Conservation (phyloP, 2,113 vertebrate genomes). For the Poicephalus gulielmi region DNA sequence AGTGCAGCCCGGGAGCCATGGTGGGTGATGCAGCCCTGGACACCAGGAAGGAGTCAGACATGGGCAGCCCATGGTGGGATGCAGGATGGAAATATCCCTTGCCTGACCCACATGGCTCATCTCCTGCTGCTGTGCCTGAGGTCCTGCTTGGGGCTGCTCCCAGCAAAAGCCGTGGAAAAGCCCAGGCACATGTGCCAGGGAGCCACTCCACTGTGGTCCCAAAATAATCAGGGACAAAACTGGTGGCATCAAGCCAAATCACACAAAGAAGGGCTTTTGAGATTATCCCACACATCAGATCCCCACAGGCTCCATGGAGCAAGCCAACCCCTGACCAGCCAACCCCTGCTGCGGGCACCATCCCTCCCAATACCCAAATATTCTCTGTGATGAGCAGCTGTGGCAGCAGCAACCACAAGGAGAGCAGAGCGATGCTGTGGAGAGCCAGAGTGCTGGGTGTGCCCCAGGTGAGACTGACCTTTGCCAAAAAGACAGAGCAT, state of each 20-base stretch:
- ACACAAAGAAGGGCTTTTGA: background rate
- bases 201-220: fast-evolving
- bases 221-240: conserved; percentile 12
- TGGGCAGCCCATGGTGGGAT: background rate
- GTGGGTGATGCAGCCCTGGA: fast-evolving
- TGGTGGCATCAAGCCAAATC: background rate
- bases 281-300: background rate
- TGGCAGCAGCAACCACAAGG: fast-evolving
- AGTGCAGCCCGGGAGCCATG: background rate
- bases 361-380: background rate
- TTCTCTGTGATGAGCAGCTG: fast-evolving
- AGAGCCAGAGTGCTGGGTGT: fast-evolving
- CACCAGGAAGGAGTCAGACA: fast-evolving
- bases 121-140: fast-evolving
- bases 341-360: background rate
- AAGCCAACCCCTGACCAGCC: background rate
- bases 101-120: background rate
- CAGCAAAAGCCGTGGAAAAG: fast-evolving
- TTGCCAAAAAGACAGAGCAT: background rate
- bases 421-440: fast-evolving
- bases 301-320: background rate
- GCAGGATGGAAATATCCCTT: background rate
- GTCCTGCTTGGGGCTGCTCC: background rate
- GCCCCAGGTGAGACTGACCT: background rate
- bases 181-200: background rate